Conservation (phyloP, 2,113 vertebrate species). For the Amazona vittata region DNA sequence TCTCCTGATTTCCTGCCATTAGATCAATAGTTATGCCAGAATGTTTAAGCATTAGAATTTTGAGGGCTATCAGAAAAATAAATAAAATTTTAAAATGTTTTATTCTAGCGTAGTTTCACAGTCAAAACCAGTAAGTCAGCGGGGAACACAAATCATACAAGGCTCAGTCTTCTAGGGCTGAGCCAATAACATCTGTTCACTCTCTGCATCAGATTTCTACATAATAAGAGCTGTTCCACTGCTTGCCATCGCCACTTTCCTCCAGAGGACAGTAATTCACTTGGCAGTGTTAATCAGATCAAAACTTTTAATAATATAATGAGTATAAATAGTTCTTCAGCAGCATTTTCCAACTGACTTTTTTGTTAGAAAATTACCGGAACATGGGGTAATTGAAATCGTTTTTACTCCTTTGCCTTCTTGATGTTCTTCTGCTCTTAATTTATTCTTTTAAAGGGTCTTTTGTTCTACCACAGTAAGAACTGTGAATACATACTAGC, state of each 20-base stretch:
- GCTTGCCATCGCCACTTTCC: neutral
- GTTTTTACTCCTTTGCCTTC: neutral
- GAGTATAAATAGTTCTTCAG: neutral
- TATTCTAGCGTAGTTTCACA: neutral
- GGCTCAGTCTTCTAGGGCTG: neutral
- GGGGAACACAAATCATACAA: neutral
- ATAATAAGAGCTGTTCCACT: neutral
- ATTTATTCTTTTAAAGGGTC: constrained; percentile 25
- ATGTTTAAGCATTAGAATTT: neutral
- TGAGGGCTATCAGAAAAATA: neutral
- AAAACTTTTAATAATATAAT: neutral
- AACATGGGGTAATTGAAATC: constrained; percentile 12
- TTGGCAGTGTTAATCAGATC: neutral
- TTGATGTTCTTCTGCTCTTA: constrained; percentile 25
- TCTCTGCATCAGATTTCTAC: neutral
- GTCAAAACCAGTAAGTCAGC: neutral
- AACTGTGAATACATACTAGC: neutral
- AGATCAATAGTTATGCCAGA: neutral
- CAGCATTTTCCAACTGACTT: neutral
- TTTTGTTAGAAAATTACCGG: neutral
- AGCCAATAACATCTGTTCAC: neutral
- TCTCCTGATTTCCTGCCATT: neutral
- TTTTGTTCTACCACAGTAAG: constrained; percentile 4
- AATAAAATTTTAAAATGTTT: rapidly evolving
- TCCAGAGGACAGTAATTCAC: neutral